These are phyloP conservation scores for Tenthredo livida DNA, from an alignment of 2,888 invertebrate genomes.

Conservation along the genomic window DNA sequence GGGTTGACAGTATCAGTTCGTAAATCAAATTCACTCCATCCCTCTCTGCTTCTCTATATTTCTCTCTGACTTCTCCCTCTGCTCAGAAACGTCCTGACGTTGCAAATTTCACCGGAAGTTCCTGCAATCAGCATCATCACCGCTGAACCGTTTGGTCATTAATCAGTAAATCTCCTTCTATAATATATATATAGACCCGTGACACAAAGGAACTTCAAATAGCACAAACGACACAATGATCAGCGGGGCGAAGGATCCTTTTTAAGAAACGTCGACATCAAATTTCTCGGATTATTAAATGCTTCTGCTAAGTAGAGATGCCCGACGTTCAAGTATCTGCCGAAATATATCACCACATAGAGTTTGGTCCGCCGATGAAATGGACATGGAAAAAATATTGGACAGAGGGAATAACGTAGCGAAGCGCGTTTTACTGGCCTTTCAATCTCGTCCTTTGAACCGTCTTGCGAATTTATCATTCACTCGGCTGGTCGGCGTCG, in stretches of 20 bases:
- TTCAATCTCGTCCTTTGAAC: slow-evolving; percentile 38
- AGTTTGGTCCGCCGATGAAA: neutral
- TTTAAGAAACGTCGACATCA: neutral
- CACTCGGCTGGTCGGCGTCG: slow-evolving; percentile 9
- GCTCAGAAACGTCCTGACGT: slow-evolving; percentile 27
- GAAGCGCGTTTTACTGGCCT: slow-evolving; percentile 21
- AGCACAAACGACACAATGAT: neutral
- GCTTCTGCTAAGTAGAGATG: neutral
- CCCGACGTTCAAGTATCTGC: neutral
- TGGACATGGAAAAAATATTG: neutral
- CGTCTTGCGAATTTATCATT: slow-evolving; percentile 42
- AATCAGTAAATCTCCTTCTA: neutral
- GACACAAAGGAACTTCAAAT: neutral
- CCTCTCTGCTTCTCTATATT: neutral
- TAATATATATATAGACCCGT: too few relatives aligned
- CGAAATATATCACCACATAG: neutral
- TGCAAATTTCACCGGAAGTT: slow-evolving; percentile 20
- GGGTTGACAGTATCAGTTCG: slow-evolving; percentile 38
- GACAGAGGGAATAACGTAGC: slow-evolving; percentile 16
- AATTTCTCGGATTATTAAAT: neutral
- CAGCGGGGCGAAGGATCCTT: neutral
- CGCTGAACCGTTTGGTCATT: slow-evolving; percentile 16
- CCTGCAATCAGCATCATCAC: slow-evolving; percentile 29
- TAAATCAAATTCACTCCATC: slow-evolving; percentile 14
- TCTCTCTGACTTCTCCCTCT: slow-evolving; percentile 14